Percentiles rank a stretch among this genome's conserved stretches.
Evolutionary conservation across 2,113 vertebrate species (phyloP).

Genomic region (Toxostoma redivivum): DNA sequence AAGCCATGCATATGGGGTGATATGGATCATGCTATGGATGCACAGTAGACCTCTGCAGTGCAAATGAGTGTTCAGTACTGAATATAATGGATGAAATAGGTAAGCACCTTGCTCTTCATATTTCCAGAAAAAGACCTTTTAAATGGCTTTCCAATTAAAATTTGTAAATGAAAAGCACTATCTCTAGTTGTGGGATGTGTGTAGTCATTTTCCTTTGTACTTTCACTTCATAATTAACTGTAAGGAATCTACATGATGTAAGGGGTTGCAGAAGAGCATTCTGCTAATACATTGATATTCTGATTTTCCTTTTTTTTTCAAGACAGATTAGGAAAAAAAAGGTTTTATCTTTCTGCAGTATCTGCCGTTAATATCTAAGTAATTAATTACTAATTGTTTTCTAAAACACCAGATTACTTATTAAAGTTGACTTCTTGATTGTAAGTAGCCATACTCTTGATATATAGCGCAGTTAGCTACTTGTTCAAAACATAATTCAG

Average conservation of each 20-base stretch:
- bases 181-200: background rate
- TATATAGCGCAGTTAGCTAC: background rate
- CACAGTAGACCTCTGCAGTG: background rate
- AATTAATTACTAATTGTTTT: background rate
- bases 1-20: background rate
- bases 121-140: background rate
- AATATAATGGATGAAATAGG: constrained; percentile 44
- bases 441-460: background rate
- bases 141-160: background rate
- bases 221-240: background rate
- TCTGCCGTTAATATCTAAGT: background rate
- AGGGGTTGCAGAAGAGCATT: background rate
- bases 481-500: background rate
- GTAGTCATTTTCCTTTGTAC: background rate
- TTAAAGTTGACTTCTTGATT: background rate
- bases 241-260: background rate
- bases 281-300: background rate
- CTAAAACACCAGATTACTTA: background rate
- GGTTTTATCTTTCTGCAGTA: background rate
- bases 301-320: background rate
- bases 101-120: background rate
- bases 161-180: background rate
- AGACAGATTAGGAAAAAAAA: background rate
- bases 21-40: background rate
- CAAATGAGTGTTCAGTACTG: background rate